Base-by-base conservation (phyloP, 2,113 vertebrate genomes). In the Rattus norvegicus region DNA sequence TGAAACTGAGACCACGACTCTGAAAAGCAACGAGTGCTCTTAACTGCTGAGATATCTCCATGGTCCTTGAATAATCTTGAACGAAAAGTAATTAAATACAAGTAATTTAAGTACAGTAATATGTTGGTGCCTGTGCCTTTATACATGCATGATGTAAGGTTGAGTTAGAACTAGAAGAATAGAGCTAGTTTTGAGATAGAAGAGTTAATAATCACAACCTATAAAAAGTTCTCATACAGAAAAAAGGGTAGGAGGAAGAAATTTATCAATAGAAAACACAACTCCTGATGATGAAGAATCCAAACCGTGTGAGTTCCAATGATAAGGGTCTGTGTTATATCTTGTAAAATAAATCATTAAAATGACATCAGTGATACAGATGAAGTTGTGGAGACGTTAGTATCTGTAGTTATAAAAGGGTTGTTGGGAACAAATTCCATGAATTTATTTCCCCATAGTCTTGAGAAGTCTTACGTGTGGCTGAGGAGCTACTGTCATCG, bases 1-100 rank as follows among this genome's bases (percentile, higher is more conserved):
- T 61, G 80, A 36, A 83, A 26, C 39, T 28, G 59, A 63, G 28
- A 24, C n/a, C 24, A 61, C 13, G 12, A 61, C 56, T 43, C 81
- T 43, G 26, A 84, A 63, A 43, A 63, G 56, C 56, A 43, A 63
- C 36, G 63, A 63, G 81, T 84, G 12, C 24, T 61, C 6, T 84
- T 61, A 39, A 39, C 43, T 61, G 26, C 59, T 84, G 81, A 43
- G 81, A 43, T 39, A 84, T 22, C 30, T 56, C 33, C 33, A 16
- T 7, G 56, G 17, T 56, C 33, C 52, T 81, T 56, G 12, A 96
- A 96, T 95, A 97, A 98, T 96, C 94, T 92, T 95, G 85, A 95
- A 95, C 67, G 59, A 63, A 88, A 85, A 95, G 87, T 49, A 94
- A 90, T 95, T 95, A 91, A 77, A 73, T 86, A 96, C 75, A 67